phyloP scores from a whole-genome alignment of 2,888 invertebrate species.

The Idaea biselata region DNA sequence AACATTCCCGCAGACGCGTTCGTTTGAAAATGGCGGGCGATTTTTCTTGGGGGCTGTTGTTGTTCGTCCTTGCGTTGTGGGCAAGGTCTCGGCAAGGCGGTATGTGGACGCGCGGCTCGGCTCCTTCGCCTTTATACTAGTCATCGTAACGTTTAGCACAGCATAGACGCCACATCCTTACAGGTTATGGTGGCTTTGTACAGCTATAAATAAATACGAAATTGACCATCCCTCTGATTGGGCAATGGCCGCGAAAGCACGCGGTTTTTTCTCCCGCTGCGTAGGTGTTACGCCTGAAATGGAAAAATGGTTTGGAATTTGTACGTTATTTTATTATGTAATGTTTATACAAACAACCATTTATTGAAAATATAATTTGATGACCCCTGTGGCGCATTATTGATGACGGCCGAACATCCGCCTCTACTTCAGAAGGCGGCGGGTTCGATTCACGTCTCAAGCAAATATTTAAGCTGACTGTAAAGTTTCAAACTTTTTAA shows the following conservation, averaged over 20 bases:
- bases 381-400: no score
- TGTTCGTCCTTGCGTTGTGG: conserved; percentile 70
- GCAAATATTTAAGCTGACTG: no score
- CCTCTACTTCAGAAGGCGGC: no score
- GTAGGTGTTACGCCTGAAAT: neutral
- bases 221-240: conserved; percentile 20
- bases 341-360: neutral
- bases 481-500: no score
- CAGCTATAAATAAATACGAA: conserved; percentile 35
- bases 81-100: conserved; percentile 71
- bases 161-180: conserved; percentile 25
- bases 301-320: neutral
- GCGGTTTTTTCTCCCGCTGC: neutral
- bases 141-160: conserved; percentile 51
- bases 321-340: neutral
- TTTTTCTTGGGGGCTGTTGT: conserved; percentile 64
- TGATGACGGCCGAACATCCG: no score
- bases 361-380: no score
- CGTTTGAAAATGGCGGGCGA: conserved; percentile 67
- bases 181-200: conserved; percentile 29
- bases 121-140: conserved; percentile 72
- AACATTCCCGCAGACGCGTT: conserved; percentile 63
- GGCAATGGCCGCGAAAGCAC: neutral
- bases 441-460: no score
- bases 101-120: conserved; percentile 60